phyloP scores from a whole-genome alignment of 2,888 invertebrate genomes.

The Callinectes sapidus region DNA sequence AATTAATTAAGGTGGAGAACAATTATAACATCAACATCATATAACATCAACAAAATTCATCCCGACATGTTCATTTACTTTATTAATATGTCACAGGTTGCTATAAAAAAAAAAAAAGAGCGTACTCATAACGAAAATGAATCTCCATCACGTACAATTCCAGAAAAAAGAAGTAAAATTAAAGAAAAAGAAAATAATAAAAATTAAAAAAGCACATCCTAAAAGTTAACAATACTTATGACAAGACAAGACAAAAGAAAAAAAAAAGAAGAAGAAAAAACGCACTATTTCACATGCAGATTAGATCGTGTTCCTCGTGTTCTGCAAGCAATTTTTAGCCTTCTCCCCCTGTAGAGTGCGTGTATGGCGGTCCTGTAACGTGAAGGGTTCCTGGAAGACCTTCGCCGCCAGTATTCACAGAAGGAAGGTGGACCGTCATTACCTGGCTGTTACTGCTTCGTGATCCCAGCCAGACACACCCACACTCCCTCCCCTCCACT shows the following conservation, averaged over 20 bases:
- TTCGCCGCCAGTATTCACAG: not conserved
- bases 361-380: not conserved
- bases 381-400: constrained; percentile 17
- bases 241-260: too few species aligned
- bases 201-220: too few species aligned
- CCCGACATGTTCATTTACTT: not conserved
- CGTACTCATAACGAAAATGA: too few species aligned
- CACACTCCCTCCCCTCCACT: not conserved
- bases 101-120: too few species aligned
- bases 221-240: too few species aligned
- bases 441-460: not conserved
- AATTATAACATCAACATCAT: not conserved
- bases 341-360: not conserved
- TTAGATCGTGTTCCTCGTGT: not conserved
- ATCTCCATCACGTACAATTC: too few species aligned
- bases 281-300: not conserved
- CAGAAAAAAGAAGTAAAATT: too few species aligned
- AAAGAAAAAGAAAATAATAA: too few species aligned
- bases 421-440: not conserved
- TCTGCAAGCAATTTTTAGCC: not conserved
- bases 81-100: not conserved
- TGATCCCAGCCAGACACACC: not conserved
- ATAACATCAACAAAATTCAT: not conserved
- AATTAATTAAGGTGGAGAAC: not conserved
- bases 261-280: too few species aligned